These are phyloP conservation scores for Sandelia bainsii DNA, from an alignment of 2,797 vertebrate genomes.

Conservation along the genomic window DNA sequence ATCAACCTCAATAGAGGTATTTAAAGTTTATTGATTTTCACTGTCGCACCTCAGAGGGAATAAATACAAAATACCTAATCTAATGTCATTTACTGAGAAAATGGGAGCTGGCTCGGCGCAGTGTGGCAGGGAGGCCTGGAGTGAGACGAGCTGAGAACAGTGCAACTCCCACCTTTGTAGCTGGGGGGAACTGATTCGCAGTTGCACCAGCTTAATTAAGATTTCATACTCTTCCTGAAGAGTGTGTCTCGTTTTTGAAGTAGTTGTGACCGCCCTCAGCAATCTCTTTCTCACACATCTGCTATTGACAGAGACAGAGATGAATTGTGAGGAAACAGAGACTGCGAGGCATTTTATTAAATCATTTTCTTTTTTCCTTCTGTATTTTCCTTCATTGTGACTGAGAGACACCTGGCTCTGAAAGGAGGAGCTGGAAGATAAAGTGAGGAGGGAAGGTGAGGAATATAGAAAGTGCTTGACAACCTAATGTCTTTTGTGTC, in stretches of 20 bases:
- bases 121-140: conserved; percentile 37
- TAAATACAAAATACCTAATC: conserved; percentile 72
- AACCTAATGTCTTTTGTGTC: conserved; percentile 27
- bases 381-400: conserved; percentile 10
- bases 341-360: conserved; percentile 65
- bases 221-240: conserved; percentile 78
- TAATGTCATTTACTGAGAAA: conserved; percentile 70
- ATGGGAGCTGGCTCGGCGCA: conserved; percentile 44
- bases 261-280: conserved; percentile 67
- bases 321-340: conserved; percentile 54
- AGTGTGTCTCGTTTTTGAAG: conserved; percentile 66
- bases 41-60: conserved; percentile 56
- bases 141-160: conserved; percentile 42
- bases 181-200: conserved; percentile 55
- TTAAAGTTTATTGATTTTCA: conserved; percentile 72
- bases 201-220: conserved; percentile 73
- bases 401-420: conserved; percentile 40
- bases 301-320: conserved; percentile 70
- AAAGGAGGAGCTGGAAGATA: conserved; percentile 25
- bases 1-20: conserved; percentile 51
- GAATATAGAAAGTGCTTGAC: background rate
- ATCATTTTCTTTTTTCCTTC: conserved; percentile 23
- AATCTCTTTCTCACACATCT: conserved; percentile 61
- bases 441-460: conserved; percentile 4
- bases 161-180: conserved; percentile 56